Evolutionary conservation across 2,113 vertebrate genomes (phyloP), one percentile per base, ranked within the genome.

Genomic region (Cygnus atratus): DNA sequence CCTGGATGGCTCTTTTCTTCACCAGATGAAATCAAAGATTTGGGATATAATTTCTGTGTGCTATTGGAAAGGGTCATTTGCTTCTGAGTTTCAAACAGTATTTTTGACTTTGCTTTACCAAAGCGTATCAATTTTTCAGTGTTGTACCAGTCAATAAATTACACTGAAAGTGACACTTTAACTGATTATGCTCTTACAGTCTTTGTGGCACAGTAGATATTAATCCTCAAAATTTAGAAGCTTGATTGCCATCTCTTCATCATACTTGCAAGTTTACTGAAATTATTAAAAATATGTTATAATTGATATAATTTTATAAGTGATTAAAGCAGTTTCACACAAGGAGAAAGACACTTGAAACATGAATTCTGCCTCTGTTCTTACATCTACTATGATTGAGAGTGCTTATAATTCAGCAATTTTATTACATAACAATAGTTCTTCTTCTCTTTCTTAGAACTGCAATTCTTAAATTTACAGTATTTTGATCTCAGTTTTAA

Each of bases 261-360:
- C 85, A 68, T 26, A 54, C 41, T 90, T 84, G 46, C 22, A 85
- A 78, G 72, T 93, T 92, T 87, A 93, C 88, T 61, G 79, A 93
- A 86, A 20, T 67, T 93, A 92, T 84, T 88, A 91, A 95, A 92
- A 93, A 75, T 55, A 85, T 43, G 88, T 92, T 83, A 88, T 87
- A 87, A 92, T 72, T 67, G 85, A 88, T 93, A 57, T 61, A 44
- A 84, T 91, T 78, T 86, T 81, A 5, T 37, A 92, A 84, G 66
- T 78, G 24, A 93, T 92, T 96, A 90, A 88, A 95, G 46, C 21
- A n/a, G 37, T 55, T 96, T 93, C 82, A 80, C 11, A 84, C 35
- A 46, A 90, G 54, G 24, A 94, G 22, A 80, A 95, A 86, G 79
- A 84, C 35, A 61, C 59, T 90, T 78, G 52, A 92, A 88, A 65